A percentile compares a stretch with the other conserved stretches of the same genome.
Evolutionary conservation across 2,113 vertebrate genomes (phyloP).

Genomic region (Deroptyus accipitrinus): DNA sequence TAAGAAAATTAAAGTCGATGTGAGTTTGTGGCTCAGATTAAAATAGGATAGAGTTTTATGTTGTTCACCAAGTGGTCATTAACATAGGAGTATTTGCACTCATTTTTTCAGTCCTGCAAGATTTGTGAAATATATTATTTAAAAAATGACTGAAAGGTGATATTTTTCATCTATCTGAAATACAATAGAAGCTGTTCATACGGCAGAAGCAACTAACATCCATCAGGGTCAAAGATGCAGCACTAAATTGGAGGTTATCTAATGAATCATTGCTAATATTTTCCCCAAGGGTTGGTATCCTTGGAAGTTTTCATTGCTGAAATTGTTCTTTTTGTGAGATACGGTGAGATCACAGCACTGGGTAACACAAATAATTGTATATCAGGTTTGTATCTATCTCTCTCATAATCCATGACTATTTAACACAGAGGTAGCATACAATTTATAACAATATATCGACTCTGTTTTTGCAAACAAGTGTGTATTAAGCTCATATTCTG

Average conservation of each 20-base stretch:
- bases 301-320: not conserved
- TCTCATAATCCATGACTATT: not conserved
- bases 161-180: not conserved
- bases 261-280: not conserved
- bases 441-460: not conserved
- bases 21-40: not conserved
- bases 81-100: not conserved
- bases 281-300: not conserved
- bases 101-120: not conserved
- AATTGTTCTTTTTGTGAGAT: not conserved
- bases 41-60: not conserved
- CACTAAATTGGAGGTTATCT: not conserved
- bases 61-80: not conserved
- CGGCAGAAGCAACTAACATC: not conserved
- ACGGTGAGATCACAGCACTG: not conserved
- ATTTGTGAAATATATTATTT: not conserved
- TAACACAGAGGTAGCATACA: not conserved
- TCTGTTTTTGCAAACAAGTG: not conserved
- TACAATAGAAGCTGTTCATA: not conserved
- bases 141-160: not conserved
- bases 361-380: not conserved
- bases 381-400: not conserved
- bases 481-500: not conserved
- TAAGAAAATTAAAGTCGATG: not conserved
- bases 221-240: not conserved